Evolutionary conservation across 2,797 vertebrate genomes (phyloP), one percentile per base, ranked within the genome.

Genomic region (Selene dorsalis): DNA sequence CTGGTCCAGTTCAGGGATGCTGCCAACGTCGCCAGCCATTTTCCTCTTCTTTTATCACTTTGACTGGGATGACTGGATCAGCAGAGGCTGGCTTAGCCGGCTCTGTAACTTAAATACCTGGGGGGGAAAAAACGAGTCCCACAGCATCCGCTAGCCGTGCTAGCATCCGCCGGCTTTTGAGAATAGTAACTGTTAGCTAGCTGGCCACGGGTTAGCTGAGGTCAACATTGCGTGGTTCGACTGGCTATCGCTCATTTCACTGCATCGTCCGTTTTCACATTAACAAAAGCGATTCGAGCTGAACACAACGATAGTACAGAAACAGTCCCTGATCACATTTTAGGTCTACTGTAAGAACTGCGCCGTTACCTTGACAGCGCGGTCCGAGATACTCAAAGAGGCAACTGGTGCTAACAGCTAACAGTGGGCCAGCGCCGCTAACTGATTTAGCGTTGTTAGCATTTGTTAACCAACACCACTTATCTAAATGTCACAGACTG

Each of bases 1-100:
- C 50, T 95, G 96, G 78, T 96, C 95, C 88, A 95, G 77, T 17
- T 95, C 96, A 41, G 92, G 83, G 64, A 93, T 81, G 65, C 68
- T 85, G 66, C 77, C 74, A 30, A 47, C 83, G 39, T 96, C 94
- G 6, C 79, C 73, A 30, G 94, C 94, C 94, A 95, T 95, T 12
- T 74, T 48, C 16, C 22, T 13, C 17, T 30, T 24, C 0, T 64
- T 6, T 47, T 35, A 41, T 32, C 10, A 7, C 17, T 60, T 43
- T 28, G 20, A 70, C 3, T 6, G 0, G 0, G 1, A 2, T 7
- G 5, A 7, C 16, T n/a, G 18, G 43, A 4, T 35, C 6, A 32
- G 14, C 24, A n/a, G 48, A 43, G 0, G 2, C 24, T 9, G 2
- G 5, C 8, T 43, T 16, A 17, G 13, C 2, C 12, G 17, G 39